A percentile compares a stretch with the other conserved stretches of the same genome.
These are phyloP conservation scores for Monarcha castaneiventris DNA, from an alignment of 2,113 vertebrate genomes.

Conservation along the genomic window DNA sequence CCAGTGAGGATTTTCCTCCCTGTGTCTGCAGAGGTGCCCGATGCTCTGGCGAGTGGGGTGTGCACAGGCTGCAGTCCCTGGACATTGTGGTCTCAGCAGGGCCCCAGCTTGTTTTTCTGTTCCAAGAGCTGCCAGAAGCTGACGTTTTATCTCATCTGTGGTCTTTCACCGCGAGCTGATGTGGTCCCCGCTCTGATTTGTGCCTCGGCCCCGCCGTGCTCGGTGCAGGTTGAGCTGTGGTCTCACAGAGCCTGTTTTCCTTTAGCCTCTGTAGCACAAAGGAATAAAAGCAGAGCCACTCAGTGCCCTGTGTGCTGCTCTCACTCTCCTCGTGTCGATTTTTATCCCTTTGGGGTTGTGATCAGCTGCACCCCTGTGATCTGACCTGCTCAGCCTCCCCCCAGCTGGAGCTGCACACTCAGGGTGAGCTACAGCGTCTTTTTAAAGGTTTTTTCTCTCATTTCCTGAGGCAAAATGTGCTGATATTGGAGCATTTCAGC, in stretches of 20 bases:
- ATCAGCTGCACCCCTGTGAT: background rate
- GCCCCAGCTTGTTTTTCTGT: background rate
- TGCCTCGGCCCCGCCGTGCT: background rate
- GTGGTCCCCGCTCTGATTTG: conserved; percentile 5
- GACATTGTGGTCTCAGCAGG: fast-evolving
- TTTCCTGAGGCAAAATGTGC: background rate
- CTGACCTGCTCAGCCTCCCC: background rate
- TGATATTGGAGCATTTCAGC: background rate
- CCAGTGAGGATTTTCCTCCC: background rate
- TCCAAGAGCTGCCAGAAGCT: background rate
- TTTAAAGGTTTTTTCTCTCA: background rate
- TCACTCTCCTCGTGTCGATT: fast-evolving
- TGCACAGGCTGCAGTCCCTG: background rate
- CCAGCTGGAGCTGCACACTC: background rate
- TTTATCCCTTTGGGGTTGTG: background rate
- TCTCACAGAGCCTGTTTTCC: background rate
- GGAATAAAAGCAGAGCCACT: background rate
- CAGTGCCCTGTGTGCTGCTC: fast-evolving
- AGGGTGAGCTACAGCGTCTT: background rate
- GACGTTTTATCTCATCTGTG: conserved; percentile 28
- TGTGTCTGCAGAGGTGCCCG: fast-evolving
- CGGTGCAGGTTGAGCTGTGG: fast-evolving
- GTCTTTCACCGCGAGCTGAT: background rate
- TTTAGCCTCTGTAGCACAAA: background rate
- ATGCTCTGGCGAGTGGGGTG: fast-evolving